These are phyloP conservation scores for Apogon hyalosoma DNA, from an alignment of 2,797 vertebrate genomes.

Conservation along the genomic window DNA sequence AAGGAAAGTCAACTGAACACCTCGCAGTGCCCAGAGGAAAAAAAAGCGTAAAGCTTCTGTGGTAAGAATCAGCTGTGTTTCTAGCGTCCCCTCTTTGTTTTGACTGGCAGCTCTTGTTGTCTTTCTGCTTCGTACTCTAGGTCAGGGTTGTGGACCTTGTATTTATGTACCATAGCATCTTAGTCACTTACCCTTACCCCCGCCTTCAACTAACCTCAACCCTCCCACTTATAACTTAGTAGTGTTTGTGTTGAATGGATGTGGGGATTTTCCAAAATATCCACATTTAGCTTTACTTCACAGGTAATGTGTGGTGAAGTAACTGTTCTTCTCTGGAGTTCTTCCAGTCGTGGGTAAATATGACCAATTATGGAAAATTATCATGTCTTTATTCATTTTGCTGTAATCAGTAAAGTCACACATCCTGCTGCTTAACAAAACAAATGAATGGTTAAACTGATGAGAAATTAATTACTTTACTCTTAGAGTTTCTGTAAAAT, in stretches of 20 bases:
- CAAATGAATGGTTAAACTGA: conserved; percentile 7
- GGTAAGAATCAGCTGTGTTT: conserved; percentile 31
- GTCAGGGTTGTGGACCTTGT: conserved; percentile 58
- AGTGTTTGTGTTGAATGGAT: conserved; percentile 38
- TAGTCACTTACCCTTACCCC: conserved; percentile 77
- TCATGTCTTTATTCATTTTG: not conserved
- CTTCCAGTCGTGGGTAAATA: conserved; percentile 13
- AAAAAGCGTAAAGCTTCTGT: conserved; percentile 19
- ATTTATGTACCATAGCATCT: conserved; percentile 80
- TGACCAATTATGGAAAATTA: conserved; percentile 26
- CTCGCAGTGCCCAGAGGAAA: conserved; percentile 18
- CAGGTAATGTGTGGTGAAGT: conserved; percentile 40
- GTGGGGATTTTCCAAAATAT: conserved; percentile 80
- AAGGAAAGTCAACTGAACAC: conserved; percentile 5
- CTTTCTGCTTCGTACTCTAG: conserved; percentile 47
- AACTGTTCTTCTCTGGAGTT: conserved; percentile 30
- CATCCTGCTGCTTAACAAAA: not conserved
- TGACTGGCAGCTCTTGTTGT: conserved; percentile 54
- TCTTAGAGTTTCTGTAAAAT: not conserved
- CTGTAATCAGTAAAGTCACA: conserved; percentile 16
- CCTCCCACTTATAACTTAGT: conserved; percentile 68
- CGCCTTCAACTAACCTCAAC: conserved; percentile 68
- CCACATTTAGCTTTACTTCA: conserved; percentile 66
- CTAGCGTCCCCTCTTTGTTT: conserved; percentile 54
- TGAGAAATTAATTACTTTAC: conserved; percentile 3